Evolutionary conservation across 37 sponge, comb jelly and placozoan genomes (phyloP).

Genomic region (Axinella damicornis): DNA sequence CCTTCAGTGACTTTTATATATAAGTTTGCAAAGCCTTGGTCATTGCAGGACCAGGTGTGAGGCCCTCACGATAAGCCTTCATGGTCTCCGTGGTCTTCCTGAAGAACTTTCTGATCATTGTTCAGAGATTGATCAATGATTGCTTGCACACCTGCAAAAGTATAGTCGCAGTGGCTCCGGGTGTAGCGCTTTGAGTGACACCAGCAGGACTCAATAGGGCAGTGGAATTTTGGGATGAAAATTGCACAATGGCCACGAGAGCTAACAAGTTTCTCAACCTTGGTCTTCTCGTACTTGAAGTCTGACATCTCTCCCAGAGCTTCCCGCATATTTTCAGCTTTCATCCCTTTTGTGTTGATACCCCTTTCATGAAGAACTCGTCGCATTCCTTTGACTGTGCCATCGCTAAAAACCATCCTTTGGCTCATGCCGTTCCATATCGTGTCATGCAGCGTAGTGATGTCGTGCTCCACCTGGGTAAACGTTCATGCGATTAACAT

Average conservation of each 20-base stretch:
- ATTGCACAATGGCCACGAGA: not conserved
- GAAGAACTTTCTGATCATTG: slow-evolving; percentile 34
- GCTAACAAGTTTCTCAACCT: slow-evolving; percentile 8
- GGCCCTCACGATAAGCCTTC: slow-evolving; percentile 39
- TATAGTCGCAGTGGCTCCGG: slow-evolving; percentile 41
- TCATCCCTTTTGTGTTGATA: no score
- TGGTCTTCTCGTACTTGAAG: slow-evolving; percentile 1
- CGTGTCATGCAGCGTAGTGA: no score
- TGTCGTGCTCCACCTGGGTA: slow-evolving; percentile 33
- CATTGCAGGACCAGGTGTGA: not conserved
- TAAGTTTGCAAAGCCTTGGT: no score
- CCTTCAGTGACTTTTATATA: no score
- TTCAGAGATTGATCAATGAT: slow-evolving; percentile 11
- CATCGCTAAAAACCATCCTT: no score
- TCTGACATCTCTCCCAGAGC: not conserved
- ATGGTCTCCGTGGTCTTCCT: slow-evolving; percentile 19
- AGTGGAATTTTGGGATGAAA: not conserved
- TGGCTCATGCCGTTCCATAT: no score
- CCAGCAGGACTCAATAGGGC: no score
- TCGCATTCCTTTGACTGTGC: no score
- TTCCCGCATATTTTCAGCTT: no score
- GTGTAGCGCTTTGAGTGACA: slow-evolving; percentile 24
- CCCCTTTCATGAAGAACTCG: no score
- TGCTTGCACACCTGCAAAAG: slow-evolving; percentile 7
- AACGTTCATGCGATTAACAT: slow-evolving; percentile 32